These are phyloP conservation scores for Vulpes lagopus DNA, from an alignment of 2,113 vertebrate genomes.

Conservation along the genomic window DNA sequence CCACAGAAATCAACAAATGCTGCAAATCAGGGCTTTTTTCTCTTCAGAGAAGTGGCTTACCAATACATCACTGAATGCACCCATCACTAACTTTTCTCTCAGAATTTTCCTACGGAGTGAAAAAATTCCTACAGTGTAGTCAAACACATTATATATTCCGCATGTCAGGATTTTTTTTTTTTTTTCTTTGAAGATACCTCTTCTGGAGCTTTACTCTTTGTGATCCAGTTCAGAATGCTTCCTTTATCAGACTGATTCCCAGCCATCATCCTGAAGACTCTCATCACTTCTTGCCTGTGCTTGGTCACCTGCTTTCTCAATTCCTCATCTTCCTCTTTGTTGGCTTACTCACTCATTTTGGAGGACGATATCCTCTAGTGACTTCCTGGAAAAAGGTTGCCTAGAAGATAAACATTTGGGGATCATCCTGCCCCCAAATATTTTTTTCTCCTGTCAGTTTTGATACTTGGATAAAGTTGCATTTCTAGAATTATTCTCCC, in stretches of 20 bases:
- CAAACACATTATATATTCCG: not conserved
- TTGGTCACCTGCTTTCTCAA: not conserved
- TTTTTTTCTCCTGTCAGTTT: not conserved
- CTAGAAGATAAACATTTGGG: not conserved
- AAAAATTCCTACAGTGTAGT: not conserved
- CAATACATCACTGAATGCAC: not conserved
- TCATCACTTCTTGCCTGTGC: not conserved
- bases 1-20: not conserved
- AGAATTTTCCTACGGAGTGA: not conserved
- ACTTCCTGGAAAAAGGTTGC: not conserved
- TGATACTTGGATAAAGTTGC: not conserved
- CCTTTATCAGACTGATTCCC: not conserved
- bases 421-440: not conserved
- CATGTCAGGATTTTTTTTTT: not conserved
- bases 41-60: not conserved
- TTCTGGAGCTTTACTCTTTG: not conserved
- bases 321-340: not conserved
- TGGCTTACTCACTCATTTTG: not conserved
- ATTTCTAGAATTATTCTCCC: not conserved
- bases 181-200: not conserved
- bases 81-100: not conserved
- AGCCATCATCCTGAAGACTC: not conserved
- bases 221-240: not conserved
- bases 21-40: not conserved
- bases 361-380: not conserved